phyloP scores from a whole-genome alignment of 2,888 invertebrate species.

The Drosophila multiciliata region DNA sequence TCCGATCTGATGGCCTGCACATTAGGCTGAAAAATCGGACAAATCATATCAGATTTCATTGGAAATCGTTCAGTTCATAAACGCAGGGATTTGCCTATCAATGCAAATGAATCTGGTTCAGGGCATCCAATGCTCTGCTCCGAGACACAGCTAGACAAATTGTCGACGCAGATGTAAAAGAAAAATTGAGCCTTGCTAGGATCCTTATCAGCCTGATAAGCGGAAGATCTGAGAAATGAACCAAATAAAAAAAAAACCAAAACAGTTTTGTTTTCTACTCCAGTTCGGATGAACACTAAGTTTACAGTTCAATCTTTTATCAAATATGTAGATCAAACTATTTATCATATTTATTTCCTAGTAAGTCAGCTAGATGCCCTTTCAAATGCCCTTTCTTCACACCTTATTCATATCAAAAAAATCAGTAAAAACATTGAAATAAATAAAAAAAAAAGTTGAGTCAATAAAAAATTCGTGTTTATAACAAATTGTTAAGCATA shows the following conservation, averaged over 20 bases:
- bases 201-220: conserved; percentile 5
- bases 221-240: conserved; percentile 6
- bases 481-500: neutral
- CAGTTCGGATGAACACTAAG: neutral
- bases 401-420: neutral
- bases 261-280: neutral
- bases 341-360: neutral
- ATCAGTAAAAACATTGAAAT: neutral
- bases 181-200: neutral
- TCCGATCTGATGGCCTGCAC: conserved; percentile 27
- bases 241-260: neutral
- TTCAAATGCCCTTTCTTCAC: neutral
- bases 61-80: conserved; percentile 56
- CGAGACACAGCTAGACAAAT: conserved; percentile 39
- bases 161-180: conserved; percentile 49
- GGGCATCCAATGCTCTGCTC: conserved; percentile 6
- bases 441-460: too few species aligned
- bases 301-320: neutral
- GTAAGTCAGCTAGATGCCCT: neutral
- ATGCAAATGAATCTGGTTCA: conserved; percentile 49
- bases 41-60: conserved; percentile 63
- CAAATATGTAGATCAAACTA: neutral
- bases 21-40: conserved; percentile 52
- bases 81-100: conserved; percentile 68
- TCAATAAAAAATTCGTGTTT: neutral